Evolutionary conservation across 2,797 vertebrate species (phyloP).

Genomic region (Chromobotia macracanthus): DNA sequence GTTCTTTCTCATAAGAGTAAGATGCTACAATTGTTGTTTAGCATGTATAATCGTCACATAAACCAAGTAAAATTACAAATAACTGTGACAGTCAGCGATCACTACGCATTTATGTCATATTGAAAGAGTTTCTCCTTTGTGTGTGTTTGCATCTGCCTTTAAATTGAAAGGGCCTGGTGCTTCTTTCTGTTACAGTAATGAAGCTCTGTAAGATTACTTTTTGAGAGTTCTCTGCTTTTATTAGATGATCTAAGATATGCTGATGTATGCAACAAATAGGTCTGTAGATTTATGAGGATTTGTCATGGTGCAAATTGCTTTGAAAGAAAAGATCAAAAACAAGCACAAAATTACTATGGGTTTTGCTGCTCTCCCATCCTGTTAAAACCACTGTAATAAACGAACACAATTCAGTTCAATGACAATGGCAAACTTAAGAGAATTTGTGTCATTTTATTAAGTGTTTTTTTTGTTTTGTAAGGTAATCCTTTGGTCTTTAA

Average conservation of each 20-base stretch:
- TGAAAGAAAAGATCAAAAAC: slow-evolving; percentile 33
- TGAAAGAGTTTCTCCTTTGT: too few relatives aligned
- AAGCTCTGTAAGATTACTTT: slow-evolving; percentile 69
- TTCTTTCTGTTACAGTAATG: slow-evolving; percentile 61
- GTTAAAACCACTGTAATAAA: not conserved
- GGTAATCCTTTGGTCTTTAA: not conserved
- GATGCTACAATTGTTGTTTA: not conserved
- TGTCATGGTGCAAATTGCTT: slow-evolving; percentile 63
- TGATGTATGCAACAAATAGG: slow-evolving; percentile 64
- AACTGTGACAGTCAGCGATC: too few relatives aligned
- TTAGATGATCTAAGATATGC: slow-evolving; percentile 65
- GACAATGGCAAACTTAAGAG: not conserved
- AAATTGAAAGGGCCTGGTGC: not conserved
- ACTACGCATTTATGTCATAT: too few relatives aligned
- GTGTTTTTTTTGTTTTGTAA: not conserved
- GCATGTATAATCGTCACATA: not conserved
- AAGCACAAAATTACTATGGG: not conserved
- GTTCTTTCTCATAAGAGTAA: not conserved
- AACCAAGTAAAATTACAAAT: not conserved
- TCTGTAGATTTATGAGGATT: slow-evolving; percentile 53
- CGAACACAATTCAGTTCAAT: not conserved
- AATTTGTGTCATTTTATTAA: not conserved
- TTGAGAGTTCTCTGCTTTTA: slow-evolving; percentile 57
- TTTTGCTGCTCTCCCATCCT: not conserved
- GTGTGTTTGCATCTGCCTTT: not conserved